Conservation (phyloP, 2,113 vertebrate genomes). For the Ptyas mucosa region DNA sequence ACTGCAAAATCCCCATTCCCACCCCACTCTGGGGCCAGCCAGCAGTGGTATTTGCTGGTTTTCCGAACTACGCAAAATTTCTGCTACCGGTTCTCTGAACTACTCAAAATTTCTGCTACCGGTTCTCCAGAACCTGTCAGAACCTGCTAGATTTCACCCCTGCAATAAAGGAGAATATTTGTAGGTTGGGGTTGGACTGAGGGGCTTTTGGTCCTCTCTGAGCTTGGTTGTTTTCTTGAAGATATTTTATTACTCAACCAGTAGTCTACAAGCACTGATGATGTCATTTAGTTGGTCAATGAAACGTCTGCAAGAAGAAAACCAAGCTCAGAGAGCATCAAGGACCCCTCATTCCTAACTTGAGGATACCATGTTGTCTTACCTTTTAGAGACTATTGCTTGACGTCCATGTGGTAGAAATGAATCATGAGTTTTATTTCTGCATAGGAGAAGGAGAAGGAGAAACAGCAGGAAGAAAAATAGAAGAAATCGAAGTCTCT, state of each 20-base stretch:
- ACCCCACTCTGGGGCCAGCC: no score
- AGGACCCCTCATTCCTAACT: neutral
- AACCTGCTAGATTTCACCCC: no score
- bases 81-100: no score
- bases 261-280: neutral
- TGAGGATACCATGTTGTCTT: no score
- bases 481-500: neutral
- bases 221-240: neutral
- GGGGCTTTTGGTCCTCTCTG: neutral
- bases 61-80: no score
- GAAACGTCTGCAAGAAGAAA: neutral
- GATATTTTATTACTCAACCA: neutral
- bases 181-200: neutral
- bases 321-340: neutral
- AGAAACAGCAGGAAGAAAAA: neutral
- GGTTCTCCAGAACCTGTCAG: no score
- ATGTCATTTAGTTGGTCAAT: neutral
- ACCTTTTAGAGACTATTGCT: neutral
- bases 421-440: neutral
- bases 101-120: no score
- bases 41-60: no score
- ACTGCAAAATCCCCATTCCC: no score
- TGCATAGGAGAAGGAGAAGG: neutral
- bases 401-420: neutral
- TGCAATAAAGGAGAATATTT: neutral